phyloP scores from a whole-genome alignment of 2,797 vertebrate species.

The Echeneis naucrates region DNA sequence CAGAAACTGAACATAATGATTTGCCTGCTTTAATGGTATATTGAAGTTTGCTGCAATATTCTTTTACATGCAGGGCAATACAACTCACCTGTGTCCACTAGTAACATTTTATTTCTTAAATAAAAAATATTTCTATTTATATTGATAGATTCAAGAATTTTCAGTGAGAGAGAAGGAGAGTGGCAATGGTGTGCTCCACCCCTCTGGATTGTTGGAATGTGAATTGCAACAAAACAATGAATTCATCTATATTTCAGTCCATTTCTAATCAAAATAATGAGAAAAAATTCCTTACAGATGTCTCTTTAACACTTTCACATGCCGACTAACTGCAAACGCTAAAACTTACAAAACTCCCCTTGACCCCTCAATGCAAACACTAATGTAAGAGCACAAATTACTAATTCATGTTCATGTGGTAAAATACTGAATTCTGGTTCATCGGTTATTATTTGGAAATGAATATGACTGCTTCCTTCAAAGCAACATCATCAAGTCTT shows the following conservation, averaged over 20 bases:
- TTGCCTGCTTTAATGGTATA: not conserved
- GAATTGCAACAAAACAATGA: no score
- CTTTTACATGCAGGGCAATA: not conserved
- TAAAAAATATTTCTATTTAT: not conserved
- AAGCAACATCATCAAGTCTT: slow-evolving; percentile 14
- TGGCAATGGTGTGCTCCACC: no score
- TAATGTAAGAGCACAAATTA: not conserved
- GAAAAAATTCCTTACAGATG: no score
- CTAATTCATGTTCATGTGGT: not conserved
- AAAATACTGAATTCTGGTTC: not conserved
- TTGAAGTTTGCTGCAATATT: not conserved
- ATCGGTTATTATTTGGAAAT: not conserved
- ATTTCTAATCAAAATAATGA: no score
- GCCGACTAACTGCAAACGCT: no score
- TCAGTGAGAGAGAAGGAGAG: no score
- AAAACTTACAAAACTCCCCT: no score
- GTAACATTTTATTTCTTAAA: not conserved
- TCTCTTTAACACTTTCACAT: no score
- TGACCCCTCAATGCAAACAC: no score
- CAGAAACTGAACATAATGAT: not conserved
- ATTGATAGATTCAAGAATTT: no score
- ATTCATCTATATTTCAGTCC: no score
- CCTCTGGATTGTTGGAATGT: no score
- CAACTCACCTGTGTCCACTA: not conserved
- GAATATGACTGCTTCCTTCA: not conserved